phyloP scores from a whole-genome alignment of 2,113 vertebrate species.

The Tupaia chinensis region DNA sequence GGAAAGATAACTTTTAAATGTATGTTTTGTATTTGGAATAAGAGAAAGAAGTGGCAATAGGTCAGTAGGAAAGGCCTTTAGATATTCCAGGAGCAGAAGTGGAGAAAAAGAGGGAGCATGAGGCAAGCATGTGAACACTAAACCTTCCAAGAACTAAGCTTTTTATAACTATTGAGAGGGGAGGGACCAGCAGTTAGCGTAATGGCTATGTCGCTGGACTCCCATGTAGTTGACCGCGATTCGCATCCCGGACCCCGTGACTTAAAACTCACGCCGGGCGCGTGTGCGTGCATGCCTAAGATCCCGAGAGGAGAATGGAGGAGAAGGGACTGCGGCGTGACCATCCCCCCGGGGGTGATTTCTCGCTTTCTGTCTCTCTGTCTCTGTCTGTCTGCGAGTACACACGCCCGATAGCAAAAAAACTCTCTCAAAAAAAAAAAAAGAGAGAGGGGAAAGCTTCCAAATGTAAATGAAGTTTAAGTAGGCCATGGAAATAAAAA shows the following conservation, averaged over 20 bases:
- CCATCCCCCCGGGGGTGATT: no score
- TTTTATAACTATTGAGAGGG: neutral
- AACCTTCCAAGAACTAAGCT: neutral
- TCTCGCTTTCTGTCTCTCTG: no score
- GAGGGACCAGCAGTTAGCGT: neutral
- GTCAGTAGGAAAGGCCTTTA: neutral
- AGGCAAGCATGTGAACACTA: neutral
- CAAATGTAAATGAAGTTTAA: neutral
- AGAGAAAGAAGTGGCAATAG: neutral
- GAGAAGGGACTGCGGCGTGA: no score
- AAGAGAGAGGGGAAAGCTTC: neutral
- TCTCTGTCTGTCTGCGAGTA: no score
- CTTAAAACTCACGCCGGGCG: no score
- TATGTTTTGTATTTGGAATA: neutral
- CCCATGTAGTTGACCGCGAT: no score
- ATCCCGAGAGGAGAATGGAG: no score
- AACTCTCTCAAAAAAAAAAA: no score
- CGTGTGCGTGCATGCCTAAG: no score
- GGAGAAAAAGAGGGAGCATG: neutral
- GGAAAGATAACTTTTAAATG: neutral
- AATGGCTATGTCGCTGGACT: no score
- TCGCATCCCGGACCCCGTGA: no score
- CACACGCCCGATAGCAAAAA: no score
- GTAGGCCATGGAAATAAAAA: neutral
- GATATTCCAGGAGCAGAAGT: neutral